These are phyloP conservation scores for Proteles cristata DNA, from an alignment of 2,113 vertebrate species.

Conservation along the genomic window DNA sequence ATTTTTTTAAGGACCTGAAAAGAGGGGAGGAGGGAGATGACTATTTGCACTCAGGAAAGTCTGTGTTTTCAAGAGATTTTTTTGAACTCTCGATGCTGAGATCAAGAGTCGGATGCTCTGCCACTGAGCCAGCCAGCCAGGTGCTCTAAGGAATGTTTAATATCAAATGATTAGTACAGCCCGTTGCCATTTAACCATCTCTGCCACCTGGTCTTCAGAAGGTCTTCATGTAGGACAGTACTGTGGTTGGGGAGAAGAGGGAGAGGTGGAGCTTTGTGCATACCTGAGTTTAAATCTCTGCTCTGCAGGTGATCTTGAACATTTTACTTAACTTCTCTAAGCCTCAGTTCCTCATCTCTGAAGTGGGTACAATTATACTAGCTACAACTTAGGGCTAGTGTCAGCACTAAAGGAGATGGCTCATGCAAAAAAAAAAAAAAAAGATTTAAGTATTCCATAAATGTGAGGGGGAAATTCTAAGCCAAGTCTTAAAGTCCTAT, in stretches of 20 bases:
- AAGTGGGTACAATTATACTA: not conserved
- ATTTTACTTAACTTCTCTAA: not conserved
- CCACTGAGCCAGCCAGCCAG: no score
- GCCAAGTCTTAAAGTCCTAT: not conserved
- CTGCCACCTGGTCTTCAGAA: not conserved
- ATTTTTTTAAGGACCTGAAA: not conserved
- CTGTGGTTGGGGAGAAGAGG: not conserved
- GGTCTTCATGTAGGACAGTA: not conserved
- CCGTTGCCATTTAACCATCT: not conserved
- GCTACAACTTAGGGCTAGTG: not conserved
- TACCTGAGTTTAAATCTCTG: not conserved
- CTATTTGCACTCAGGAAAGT: not conserved
- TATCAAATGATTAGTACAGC: not conserved
- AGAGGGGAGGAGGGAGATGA: not conserved
- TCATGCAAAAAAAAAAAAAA: not conserved
- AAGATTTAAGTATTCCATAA: not conserved
- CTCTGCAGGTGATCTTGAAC: not conserved
- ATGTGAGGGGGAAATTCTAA: not conserved
- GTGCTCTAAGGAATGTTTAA: not conserved
- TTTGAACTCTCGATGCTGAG: no score
- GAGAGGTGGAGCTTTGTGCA: not conserved
- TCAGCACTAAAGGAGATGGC: not conserved
- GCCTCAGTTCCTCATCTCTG: constrained; percentile 22
- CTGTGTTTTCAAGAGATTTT: not conserved
- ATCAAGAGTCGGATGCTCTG: no score